Conservation (phyloP, 2,113 vertebrate species). For the Vireo altiloquus region DNA sequence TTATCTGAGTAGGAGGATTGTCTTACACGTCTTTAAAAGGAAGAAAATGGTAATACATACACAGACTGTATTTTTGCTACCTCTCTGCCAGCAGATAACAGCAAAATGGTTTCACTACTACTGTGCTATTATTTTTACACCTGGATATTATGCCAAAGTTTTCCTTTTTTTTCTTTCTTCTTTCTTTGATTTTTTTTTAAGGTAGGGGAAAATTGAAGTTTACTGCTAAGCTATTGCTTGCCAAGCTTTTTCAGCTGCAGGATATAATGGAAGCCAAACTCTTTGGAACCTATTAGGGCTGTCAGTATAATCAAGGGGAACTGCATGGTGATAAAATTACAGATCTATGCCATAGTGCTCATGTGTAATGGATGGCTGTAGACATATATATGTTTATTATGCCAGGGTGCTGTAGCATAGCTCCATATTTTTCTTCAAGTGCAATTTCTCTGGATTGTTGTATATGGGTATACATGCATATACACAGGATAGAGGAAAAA, state of each 20-base stretch:
- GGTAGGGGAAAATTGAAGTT: constrained; percentile 43
- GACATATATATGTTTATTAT: background rate
- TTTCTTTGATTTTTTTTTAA: background rate
- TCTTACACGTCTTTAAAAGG: background rate
- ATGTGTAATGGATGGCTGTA: background rate
- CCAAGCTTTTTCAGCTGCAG: constrained; percentile 66
- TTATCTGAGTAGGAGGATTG: background rate
- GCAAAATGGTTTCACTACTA: background rate
- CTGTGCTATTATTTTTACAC: background rate
- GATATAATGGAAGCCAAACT: constrained; percentile 12
- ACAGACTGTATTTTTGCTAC: background rate
- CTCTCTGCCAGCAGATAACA: constrained; percentile 18
- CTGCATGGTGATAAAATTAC: constrained; percentile 32
- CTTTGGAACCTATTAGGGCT: constrained; percentile 60
- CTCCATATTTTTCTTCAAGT: background rate
- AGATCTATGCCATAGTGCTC: background rate
- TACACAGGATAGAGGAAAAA: background rate
- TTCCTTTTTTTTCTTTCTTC: background rate
- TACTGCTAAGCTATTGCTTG: constrained; percentile 53
- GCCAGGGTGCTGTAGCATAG: background rate
- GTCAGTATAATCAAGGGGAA: constrained; percentile 54
- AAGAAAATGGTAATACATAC: background rate
- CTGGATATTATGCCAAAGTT: constrained; percentile 3
- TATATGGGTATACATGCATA: background rate
- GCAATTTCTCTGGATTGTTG: background rate